Evolutionary conservation across 2,113 vertebrate genomes (phyloP).

Genomic region (Aldabrachelys gigantea): DNA sequence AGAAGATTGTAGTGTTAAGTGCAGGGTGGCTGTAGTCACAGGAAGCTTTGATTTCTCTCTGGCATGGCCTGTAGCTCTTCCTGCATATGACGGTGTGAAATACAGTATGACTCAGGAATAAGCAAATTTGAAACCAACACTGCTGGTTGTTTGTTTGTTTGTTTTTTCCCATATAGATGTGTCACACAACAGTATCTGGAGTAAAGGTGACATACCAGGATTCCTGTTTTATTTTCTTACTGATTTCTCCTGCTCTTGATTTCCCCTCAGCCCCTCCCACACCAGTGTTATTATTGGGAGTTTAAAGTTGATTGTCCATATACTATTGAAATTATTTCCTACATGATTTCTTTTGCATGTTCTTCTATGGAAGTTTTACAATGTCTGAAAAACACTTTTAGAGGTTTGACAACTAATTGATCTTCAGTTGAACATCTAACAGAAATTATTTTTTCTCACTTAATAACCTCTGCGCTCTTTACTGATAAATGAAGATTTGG

Average conservation of each 20-base stretch:
- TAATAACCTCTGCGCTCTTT: not conserved
- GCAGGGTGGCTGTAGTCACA: not conserved
- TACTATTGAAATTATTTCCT: not conserved
- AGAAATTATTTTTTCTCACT: not conserved
- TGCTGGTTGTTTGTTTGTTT: not conserved
- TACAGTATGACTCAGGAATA: not conserved
- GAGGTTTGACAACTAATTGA: not conserved
- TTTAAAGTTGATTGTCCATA: not conserved
- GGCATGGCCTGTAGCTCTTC: not conserved
- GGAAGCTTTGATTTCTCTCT: not conserved
- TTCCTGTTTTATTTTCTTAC: not conserved
- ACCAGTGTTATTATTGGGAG: not conserved
- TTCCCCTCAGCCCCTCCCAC: not conserved
- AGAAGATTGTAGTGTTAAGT: not conserved
- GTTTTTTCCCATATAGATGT: not conserved
- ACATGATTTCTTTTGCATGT: not conserved
- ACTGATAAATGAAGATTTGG: not conserved
- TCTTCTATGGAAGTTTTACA: not conserved
- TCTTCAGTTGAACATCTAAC: not conserved
- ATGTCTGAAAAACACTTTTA: not conserved
- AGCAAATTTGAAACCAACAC: not conserved
- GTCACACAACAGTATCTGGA: not conserved
- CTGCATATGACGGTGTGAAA: not conserved
- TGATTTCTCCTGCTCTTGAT: not conserved
- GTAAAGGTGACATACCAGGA: slow-evolving; percentile 39